Evolutionary conservation across 2,888 invertebrate genomes (phyloP), one percentile per base, ranked within the genome.

Genomic region (Hirtodrosophila trivittata): DNA sequence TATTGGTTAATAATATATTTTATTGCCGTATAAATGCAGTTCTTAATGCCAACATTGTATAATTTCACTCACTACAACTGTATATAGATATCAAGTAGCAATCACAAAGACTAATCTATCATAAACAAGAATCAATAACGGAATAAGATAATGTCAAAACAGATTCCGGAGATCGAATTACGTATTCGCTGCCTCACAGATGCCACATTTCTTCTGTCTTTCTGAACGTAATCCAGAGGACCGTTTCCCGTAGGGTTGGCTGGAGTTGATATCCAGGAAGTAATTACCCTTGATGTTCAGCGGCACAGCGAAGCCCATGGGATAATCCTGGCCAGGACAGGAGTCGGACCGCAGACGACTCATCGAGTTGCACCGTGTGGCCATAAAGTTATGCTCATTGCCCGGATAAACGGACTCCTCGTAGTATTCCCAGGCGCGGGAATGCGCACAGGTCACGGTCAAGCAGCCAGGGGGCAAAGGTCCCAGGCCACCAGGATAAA

Each of bases 311-410:
- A 78, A 88, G 7, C 90, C 90, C 91, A 91, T 91, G 13, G 87
- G 81, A 7, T 73, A 43, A 4, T 78, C 45, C 3, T 39, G 37
- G 1, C 88, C 87, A 0, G 71, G 46, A 49, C 91, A 91, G 39
- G 82, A 80, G 9, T 72, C 60, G 0, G 77, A 68, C 13, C 83
- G 83, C 47, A 90, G 52, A 1, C 71, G 65, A 1, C 66, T 49
- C 43, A 91, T 35, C 1, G 91, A 91, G 43, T 60, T 87, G 56
- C 91, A 91, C 8, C 89, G 89, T 0, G 65, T 58, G 1, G 69
- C 88, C 75, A 88, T 33, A 63, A 89, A 91, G 59, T 89, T 90
- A 0, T 56, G 45, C 62, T 91, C 91, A 59, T 89, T 90, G n/a
- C 89, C 90, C 0, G 90, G 90, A 73, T 86, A 88, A 3, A 90